Conservation (phyloP, 2,888 invertebrate species). For the Eristalis intricaria region DNA sequence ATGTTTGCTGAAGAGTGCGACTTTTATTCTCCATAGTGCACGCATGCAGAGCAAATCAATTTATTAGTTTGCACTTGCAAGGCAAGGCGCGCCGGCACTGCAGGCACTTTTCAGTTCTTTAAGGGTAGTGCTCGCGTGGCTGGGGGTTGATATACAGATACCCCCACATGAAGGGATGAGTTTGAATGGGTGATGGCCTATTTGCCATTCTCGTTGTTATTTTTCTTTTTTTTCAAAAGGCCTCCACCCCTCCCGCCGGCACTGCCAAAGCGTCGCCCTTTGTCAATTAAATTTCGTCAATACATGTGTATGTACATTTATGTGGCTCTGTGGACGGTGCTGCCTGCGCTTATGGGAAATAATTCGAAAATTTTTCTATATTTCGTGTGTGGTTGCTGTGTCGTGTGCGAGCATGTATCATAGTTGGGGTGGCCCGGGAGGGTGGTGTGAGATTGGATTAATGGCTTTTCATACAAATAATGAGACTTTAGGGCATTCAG, state of each 20-base stretch:
- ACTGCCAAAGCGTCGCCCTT: neutral
- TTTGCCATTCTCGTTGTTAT: constrained; percentile 18
- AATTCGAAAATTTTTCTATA: constrained; percentile 33
- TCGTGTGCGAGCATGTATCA: neutral
- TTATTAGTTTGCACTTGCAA: constrained; percentile 56
- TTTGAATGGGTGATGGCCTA: constrained; percentile 24
- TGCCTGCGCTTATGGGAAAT: constrained; percentile 2
- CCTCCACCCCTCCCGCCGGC: neutral
- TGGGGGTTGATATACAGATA: neutral
- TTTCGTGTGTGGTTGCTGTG: neutral
- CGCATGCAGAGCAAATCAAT: constrained; percentile 42
- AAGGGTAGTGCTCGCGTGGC: neutral
- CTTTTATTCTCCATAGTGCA: neutral
- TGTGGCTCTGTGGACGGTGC: neutral
- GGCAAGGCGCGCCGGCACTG: neutral
- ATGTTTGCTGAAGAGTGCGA: neutral
- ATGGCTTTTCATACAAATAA: constrained; percentile 51
- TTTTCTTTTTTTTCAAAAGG: neutral
- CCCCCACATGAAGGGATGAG: neutral
- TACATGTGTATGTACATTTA: neutral
- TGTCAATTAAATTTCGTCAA: constrained; percentile 1
- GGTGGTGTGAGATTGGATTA: constrained; percentile 10
- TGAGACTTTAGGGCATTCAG: constrained; percentile 42
- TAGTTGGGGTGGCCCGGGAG: neutral
- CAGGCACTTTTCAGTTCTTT: constrained; percentile 1